Evolutionary conservation across 2,888 invertebrate genomes (phyloP), one percentile per base, ranked within the genome.

Genomic region (Sericinus montela): DNA sequence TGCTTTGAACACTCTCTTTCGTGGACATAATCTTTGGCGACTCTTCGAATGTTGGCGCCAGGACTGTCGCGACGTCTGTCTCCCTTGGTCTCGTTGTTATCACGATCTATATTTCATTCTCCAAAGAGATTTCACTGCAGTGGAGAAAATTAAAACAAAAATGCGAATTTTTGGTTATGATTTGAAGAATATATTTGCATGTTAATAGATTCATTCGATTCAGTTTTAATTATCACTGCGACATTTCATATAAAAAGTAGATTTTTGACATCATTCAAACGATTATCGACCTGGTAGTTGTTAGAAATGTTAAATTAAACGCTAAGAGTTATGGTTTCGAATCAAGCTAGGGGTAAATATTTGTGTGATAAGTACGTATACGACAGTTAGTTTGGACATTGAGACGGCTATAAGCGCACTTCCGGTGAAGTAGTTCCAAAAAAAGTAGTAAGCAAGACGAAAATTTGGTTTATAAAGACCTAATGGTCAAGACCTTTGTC

Each of bases 61-160:
- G 43, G 6, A 11, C 36, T 45, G 54, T 47, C 54, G 54, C 54
- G 54, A 30, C 54, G 54, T 55, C 54, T 55, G 54, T 47, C 54
- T 37, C 39, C 39, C 14, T 15, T 13, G 29, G 35, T 28, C 29
- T 34, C 50, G 7, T 19, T 28, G n/a, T 8, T 37, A 42, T 48
- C 43, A 13, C 43, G 52, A 45, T 55, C 49, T 36, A 52, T 55
- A 52, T 48, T 42, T 43, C 30, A 36, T 44, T 35, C 42, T 14
- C 42, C 13, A 48, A 48, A 51, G 16, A 47, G 41, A 42, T 30
- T 0, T 30, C 11, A 7, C 5, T 30, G 30, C 11, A 7, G n/a
- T 30, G 30, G 7, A 11, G 36, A 11, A 28, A 8, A 8, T 29
- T 25, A 28, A 46, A 34, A 7, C 25, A 35, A 25, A 40, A 28